A percentile compares a stretch with the other conserved stretches of the same genome.
Evolutionary conservation across 2,113 vertebrate genomes (phyloP).

Genomic region (Apteryx owenii): DNA sequence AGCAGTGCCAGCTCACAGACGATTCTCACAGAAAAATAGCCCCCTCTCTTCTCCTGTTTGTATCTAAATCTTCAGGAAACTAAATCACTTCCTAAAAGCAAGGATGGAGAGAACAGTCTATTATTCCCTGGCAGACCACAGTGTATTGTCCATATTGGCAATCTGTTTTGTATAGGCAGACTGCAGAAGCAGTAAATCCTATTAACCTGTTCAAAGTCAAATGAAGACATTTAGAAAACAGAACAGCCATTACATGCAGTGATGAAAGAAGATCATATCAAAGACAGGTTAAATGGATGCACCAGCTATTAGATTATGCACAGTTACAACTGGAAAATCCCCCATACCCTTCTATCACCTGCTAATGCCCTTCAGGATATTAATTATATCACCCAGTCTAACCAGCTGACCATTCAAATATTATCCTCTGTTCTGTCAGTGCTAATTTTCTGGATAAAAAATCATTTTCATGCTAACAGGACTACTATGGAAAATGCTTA

Average conservation of each 20-base stretch:
- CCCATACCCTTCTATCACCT: neutral
- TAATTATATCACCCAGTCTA: conserved; percentile 5
- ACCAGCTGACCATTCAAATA: conserved; percentile 37
- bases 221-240: conserved; percentile 56
- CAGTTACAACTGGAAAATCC: neutral
- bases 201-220: conserved; percentile 71
- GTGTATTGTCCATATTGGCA: conserved; percentile 46
- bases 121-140: conserved; percentile 46
- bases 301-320: neutral
- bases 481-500: conserved; percentile 43
- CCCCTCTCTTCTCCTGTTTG: neutral
- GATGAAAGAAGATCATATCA: neutral
- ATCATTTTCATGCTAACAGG: conserved; percentile 50
- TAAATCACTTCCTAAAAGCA: conserved; percentile 63
- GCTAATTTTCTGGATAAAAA: conserved; percentile 64
- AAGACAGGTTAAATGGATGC: conserved; percentile 21
- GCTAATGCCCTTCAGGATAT: conserved; percentile 2
- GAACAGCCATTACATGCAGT: neutral
- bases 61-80: conserved; percentile 47
- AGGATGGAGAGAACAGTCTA: conserved; percentile 31
- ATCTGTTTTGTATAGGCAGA: conserved; percentile 34
- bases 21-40: neutral
- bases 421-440: conserved; percentile 32
- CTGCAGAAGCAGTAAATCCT: conserved; percentile 51
- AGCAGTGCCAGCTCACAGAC: neutral